These are phyloP conservation scores for Periplaneta americana DNA, from an alignment of 1,140 invertebrate species.

Conservation along the genomic window DNA sequence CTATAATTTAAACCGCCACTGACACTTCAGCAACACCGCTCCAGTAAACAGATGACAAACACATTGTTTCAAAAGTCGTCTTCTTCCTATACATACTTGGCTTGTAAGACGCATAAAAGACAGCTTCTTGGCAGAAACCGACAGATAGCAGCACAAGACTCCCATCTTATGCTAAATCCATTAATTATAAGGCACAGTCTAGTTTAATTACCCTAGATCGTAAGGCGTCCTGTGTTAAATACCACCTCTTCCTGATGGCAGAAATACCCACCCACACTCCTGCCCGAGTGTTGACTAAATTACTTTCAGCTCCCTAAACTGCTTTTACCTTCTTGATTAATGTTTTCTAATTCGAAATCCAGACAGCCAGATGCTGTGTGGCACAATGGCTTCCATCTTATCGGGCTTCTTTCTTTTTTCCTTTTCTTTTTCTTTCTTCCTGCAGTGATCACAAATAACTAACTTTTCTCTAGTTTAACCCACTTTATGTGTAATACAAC, in stretches of 20 bases:
- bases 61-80: not conserved
- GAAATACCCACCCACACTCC: too few species aligned
- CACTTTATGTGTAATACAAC: too few species aligned
- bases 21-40: too few species aligned
- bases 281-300: not conserved
- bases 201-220: not conserved
- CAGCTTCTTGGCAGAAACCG: not conserved
- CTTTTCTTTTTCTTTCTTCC: too few species aligned
- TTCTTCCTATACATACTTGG: too few species aligned
- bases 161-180: not conserved
- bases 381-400: not conserved
- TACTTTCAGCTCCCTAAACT: not conserved
- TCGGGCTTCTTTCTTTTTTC: not conserved
- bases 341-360: not conserved
- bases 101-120: too few species aligned
- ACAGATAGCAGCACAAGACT: not conserved
- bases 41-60: not conserved
- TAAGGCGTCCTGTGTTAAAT: not conserved
- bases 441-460: too few species aligned
- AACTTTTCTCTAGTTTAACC: too few species aligned
- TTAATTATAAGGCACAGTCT: not conserved
- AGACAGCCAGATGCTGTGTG: not conserved
- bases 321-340: not conserved
- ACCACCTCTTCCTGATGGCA: not conserved
- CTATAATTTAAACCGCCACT: not conserved